Evolutionary conservation across 1,140 invertebrate genomes (phyloP).

Genomic region (Zaprionus taronus): DNA sequence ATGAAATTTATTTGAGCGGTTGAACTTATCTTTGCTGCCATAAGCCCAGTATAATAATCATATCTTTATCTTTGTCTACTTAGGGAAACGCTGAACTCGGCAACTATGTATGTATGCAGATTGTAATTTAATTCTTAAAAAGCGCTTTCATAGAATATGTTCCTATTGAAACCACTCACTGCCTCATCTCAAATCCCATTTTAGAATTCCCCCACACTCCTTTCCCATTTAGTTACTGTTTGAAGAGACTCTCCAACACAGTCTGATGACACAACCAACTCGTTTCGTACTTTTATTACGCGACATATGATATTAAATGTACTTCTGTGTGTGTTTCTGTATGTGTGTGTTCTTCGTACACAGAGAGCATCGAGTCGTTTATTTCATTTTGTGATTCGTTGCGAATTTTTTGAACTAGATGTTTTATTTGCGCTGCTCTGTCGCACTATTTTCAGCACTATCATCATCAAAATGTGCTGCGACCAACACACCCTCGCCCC

Average conservation of each 20-base stretch:
- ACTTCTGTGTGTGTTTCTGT: background rate
- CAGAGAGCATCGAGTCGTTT: conserved; percentile 5
- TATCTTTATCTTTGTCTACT: too few relatives aligned
- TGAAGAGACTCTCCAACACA: background rate
- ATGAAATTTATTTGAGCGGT: too few relatives aligned
- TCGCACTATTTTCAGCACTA: conserved; percentile 30
- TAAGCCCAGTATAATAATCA: too few relatives aligned
- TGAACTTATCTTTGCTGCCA: too few relatives aligned
- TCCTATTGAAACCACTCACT: too few relatives aligned
- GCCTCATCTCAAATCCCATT: background rate
- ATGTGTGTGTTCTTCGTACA: background rate
- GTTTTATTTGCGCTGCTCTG: conserved; percentile 32
- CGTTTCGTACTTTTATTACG: conserved; percentile 30
- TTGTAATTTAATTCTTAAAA: too few relatives aligned
- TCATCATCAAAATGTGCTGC: conserved; percentile 27
- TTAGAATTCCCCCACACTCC: background rate
- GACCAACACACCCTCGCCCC: conserved; percentile 9
- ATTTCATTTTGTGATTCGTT: conserved; percentile 43
- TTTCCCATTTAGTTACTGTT: background rate
- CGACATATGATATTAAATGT: conserved; percentile 12
- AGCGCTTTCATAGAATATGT: too few relatives aligned
- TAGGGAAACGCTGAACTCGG: too few relatives aligned
- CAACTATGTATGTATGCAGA: too few relatives aligned
- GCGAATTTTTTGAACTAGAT: conserved; percentile 19
- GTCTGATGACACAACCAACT: conserved; percentile 28